Base-by-base conservation (phyloP, 2,797 vertebrate species). In the Periparus ater region DNA sequence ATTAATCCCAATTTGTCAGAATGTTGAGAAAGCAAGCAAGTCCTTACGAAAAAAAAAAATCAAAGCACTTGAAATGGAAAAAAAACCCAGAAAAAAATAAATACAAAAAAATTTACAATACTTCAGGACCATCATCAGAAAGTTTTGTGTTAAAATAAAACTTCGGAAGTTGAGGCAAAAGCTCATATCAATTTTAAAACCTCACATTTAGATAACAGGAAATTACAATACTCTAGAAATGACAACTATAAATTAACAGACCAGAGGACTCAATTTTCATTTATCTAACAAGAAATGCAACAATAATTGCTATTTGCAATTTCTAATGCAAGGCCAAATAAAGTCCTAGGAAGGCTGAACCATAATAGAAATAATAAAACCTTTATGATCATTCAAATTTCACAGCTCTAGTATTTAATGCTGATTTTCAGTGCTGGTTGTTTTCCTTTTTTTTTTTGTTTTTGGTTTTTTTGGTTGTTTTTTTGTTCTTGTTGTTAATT, bases 1-100 rank as follows among this genome's bases (percentile, higher is more conserved):
- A 96, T 89, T 91, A 96, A 91, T 95, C 88, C 89, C 78, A 95
- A 55, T 21, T 91, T 93, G 63, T 77, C 51, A 75, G 74, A 81
- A 84, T 30, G 38, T 57, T 78, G 66, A 89, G 62, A 47, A 81
- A 66, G 70, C 58, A 94, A 51, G 40, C 25, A 85, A 93, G 32
- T 58, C 71, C 50, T 91, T 42, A 90, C 45, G 3, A 42, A 42
- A 66, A 86, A 84, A 91, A 90, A 57, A 78, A 94, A 77, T 50
- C 45, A 86, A 84, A 91, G 80, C 25, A 36, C 22, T 86, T 57
- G 20, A 45, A 88, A 78, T 58, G 23, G 3, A 32, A 23, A 11
- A 14, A 40, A 20, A 60, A 10, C 40, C 40, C 42, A 42, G 15
- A 42, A 3, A 12, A 3, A 26, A 21, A 55, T 0, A 25, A 16